A percentile compares a stretch with the other conserved stretches of the same genome.
These are phyloP conservation scores for Micrastur ruficollis DNA, from an alignment of 2,797 vertebrate genomes.

Conservation along the genomic window DNA sequence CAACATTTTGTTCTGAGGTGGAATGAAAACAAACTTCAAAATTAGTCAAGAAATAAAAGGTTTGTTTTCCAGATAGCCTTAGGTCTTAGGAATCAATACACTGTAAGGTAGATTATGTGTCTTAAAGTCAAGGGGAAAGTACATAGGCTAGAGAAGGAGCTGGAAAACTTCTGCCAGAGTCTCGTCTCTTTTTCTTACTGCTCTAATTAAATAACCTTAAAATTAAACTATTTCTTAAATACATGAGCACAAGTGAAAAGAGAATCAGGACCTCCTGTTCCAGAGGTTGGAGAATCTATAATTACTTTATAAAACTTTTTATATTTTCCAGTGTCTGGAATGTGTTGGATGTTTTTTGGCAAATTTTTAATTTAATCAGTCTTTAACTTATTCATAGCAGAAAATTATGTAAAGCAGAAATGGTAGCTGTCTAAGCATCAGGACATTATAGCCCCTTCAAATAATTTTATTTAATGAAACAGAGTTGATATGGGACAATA, in stretches of 20 bases:
- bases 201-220: background rate
- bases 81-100: background rate
- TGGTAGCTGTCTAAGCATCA: background rate
- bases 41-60: background rate
- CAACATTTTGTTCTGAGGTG: background rate
- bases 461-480: conserved; percentile 37
- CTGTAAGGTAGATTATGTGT: background rate
- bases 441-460: background rate
- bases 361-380: background rate
- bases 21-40: background rate
- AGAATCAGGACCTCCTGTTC: background rate
- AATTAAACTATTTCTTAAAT: background rate
- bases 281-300: background rate
- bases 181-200: background rate
- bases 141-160: background rate
- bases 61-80: background rate
- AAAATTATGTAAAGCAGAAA: background rate
- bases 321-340: background rate
- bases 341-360: background rate
- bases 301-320: background rate
- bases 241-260: background rate
- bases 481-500: background rate
- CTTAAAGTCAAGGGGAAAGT: background rate
- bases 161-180: background rate
- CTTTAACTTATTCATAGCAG: background rate